A percentile compares a stretch with the other conserved stretches of the same genome.
Conservation (phyloP, 2,888 invertebrate genomes). For the Rotaria macrura region DNA sequence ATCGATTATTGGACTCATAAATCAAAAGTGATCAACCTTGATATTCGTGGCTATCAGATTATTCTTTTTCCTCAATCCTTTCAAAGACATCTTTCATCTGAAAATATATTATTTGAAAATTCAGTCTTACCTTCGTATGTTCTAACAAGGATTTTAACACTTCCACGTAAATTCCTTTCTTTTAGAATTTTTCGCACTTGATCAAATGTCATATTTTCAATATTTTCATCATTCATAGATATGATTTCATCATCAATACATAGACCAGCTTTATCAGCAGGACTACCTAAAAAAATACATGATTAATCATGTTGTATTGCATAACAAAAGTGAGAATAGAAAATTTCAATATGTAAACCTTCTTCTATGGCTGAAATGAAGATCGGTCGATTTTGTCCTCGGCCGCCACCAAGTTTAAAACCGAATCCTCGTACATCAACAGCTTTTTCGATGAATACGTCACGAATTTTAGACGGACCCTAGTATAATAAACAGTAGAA, state of each 20-base stretch:
- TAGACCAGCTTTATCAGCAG: conserved; percentile 29
- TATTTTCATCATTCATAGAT: conserved; percentile 27
- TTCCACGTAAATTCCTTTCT: conserved; percentile 22
- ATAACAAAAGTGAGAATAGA: no score
- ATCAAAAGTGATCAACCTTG: background rate
- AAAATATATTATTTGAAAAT: no score
- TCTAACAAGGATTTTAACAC: background rate
- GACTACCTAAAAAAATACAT: background rate
- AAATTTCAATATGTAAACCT: background rate
- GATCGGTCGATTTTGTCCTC: background rate
- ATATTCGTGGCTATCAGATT: background rate
- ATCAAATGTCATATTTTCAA: conserved; percentile 25
- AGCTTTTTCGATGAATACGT: conserved; percentile 12
- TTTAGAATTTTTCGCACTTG: conserved; percentile 32
- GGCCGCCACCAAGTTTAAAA: conserved; percentile 9
- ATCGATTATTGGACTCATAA: background rate
- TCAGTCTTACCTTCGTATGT: conserved; percentile 13
- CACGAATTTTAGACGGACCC: background rate
- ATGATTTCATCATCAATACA: conserved; percentile 27
- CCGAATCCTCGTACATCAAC: background rate
- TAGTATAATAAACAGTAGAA: background rate
- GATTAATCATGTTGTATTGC: no score
- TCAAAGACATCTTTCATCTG: no score
- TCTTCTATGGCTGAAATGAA: background rate
- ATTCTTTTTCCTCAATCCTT: background rate